Evolutionary conservation across 2,797 vertebrate genomes (phyloP), one percentile per base, ranked within the genome.

Genomic region (Alca torda): DNA sequence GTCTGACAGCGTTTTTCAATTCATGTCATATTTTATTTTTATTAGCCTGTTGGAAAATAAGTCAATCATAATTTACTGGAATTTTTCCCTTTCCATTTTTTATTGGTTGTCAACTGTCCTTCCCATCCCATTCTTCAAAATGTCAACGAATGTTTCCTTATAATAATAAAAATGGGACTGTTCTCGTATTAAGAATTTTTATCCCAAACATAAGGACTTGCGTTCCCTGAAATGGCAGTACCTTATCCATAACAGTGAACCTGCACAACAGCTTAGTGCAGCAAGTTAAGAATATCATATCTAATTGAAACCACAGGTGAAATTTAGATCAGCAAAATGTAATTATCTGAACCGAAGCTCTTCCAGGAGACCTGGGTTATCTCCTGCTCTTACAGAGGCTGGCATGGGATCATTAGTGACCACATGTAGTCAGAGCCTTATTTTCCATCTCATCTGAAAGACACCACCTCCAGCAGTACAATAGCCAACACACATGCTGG

Each of bases 361-460:
- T 78, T 67, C 35, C 69, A 84, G 77, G 51, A 85, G 48, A 64
- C 78, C 39, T 67, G 83, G 24, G 53, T 79, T 83, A 67, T 51
- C 17, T 87, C 48, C 41, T 31, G 33, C n/a, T 79, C 81, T 80
- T 89, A 39, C 18, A 86, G 83, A 76, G 43, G 33, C 46, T 73
- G 46, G 45, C 19, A 19, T 41, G 75, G 50, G 41, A 77, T 95
- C 80, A 69, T 94, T 94, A 95, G 56, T 74, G 91, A 54, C 75
- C 75, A 50, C 83, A 73, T 76, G 51, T 70, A 91, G 64, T 76
- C 68, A 89, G 84, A 93, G 89, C 46, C 39, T 95, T 65, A 90
- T 96, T 96, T 95, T 89, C 90, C 6, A 1, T 76, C 73, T 95
- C 69, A 60, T 92, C 65, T 63, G 86, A 91, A 94, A 95, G n/a